Conservation (phyloP, 2,888 invertebrate genomes). For the Polietes domitor region DNA sequence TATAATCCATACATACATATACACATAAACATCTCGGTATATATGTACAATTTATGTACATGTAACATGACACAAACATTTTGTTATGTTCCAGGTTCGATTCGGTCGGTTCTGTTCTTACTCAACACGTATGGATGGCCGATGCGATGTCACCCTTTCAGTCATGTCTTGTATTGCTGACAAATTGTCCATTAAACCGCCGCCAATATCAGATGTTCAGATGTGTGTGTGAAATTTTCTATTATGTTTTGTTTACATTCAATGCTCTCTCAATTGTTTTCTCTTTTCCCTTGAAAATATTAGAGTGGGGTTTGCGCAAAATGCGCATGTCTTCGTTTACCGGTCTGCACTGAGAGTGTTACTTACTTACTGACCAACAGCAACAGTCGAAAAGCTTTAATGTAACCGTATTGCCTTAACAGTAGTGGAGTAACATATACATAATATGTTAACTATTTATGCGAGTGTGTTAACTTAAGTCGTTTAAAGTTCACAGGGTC, state of each 20-base stretch:
- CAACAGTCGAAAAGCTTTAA: not conserved
- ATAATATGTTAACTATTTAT: not conserved
- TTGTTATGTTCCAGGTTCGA: no score
- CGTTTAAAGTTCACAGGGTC: not conserved
- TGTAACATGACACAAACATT: no score
- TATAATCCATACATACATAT: no score
- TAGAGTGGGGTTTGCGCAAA: not conserved
- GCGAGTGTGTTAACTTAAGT: not conserved
- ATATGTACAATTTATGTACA: no score
- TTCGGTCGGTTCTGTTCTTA: not conserved
- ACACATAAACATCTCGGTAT: no score
- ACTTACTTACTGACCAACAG: no score
- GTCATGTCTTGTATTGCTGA: not conserved
- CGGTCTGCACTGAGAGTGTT: not conserved
- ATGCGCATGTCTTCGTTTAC: not conserved
- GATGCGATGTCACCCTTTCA: not conserved
- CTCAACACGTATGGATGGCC: not conserved
- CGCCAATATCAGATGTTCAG: conserved; percentile 4
- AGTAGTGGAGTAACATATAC: not conserved
- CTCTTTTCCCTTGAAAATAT: not conserved
- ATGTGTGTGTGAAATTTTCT: not conserved
- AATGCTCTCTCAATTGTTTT: not conserved
- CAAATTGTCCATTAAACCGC: conserved; percentile 6
- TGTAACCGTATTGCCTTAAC: not conserved
- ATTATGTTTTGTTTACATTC: conserved; percentile 15